phyloP scores from a whole-genome alignment of 2,113 vertebrate species.

The Catagonus wagneri region DNA sequence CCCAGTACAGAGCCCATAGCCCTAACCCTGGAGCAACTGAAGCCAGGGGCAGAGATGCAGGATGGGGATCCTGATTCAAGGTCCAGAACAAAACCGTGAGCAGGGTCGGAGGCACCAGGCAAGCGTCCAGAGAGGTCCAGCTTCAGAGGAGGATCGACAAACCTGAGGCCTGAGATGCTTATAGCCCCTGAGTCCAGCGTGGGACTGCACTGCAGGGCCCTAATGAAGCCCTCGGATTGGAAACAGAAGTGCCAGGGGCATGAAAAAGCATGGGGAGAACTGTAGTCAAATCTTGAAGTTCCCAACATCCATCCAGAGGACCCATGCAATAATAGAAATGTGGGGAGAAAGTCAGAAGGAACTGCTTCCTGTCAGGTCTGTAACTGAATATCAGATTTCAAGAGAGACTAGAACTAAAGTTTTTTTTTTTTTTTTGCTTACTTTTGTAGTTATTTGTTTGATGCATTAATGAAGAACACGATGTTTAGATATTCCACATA shows the following conservation, averaged over 20 bases:
- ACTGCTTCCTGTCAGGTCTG: background rate
- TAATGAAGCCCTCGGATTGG: background rate
- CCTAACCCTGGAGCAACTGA: background rate
- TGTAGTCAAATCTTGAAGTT: background rate
- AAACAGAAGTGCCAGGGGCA: background rate
- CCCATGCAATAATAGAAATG: accelerated
- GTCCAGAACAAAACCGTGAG: no score
- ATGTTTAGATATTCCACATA: background rate
- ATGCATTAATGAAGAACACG: background rate
- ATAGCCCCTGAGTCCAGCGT: background rate
- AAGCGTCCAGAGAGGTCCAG: background rate
- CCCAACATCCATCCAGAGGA: background rate
- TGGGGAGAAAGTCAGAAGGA: background rate
- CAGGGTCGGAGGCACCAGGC: no score
- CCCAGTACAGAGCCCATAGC: no score
- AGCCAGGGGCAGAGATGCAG: background rate
- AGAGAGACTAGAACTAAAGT: background rate
- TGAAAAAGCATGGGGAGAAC: background rate
- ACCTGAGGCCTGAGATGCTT: no score
- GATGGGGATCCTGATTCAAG: background rate
- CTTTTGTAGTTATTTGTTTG: background rate
- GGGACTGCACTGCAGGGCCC: no score
- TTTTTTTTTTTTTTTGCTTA: background rate
- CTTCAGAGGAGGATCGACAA: background rate
- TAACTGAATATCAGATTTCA: background rate